These are phyloP conservation scores for Pangasianodon hypophthalmus DNA, from an alignment of 2,113 vertebrate genomes.

Conservation along the genomic window DNA sequence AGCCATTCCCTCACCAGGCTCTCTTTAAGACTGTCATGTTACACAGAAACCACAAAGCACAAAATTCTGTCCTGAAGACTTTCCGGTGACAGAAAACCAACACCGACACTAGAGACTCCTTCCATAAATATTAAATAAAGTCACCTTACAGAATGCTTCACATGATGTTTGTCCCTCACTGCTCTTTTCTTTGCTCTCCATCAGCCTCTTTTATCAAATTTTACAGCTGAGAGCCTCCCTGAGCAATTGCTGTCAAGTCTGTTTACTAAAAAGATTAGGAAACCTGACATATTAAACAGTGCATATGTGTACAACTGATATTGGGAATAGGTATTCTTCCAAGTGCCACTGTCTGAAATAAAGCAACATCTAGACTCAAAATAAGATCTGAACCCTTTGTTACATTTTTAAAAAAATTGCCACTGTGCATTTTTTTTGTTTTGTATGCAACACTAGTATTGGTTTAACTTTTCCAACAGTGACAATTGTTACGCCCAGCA, in stretches of 20 bases:
- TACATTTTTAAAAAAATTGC: too few relatives aligned
- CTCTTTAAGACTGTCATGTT: not conserved
- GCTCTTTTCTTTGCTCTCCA: not conserved
- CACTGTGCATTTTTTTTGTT: not conserved
- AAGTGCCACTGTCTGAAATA: not conserved
- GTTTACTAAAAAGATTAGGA: not conserved
- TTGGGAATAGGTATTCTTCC: not conserved
- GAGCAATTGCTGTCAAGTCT: not conserved
- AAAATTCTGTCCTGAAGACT: not conserved
- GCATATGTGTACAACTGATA: not conserved
- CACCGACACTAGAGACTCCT: not conserved
- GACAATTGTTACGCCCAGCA: not conserved
- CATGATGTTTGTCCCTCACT: not conserved
- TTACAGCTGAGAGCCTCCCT: not conserved
- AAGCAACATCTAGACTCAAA: not conserved
- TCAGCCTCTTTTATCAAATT: not conserved
- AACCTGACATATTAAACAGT: not conserved
- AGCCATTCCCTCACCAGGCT: not conserved
- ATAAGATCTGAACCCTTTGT: not conserved
- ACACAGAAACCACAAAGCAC: not conserved
- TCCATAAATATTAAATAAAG: constrained; percentile 20
- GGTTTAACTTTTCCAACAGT: not conserved
- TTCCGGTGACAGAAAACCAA: not conserved
- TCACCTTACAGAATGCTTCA: not conserved
- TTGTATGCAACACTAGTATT: not conserved